These are phyloP conservation scores for Nannobrachium achirus DNA, from an alignment of 2,113 vertebrate species.

Conservation along the genomic window DNA sequence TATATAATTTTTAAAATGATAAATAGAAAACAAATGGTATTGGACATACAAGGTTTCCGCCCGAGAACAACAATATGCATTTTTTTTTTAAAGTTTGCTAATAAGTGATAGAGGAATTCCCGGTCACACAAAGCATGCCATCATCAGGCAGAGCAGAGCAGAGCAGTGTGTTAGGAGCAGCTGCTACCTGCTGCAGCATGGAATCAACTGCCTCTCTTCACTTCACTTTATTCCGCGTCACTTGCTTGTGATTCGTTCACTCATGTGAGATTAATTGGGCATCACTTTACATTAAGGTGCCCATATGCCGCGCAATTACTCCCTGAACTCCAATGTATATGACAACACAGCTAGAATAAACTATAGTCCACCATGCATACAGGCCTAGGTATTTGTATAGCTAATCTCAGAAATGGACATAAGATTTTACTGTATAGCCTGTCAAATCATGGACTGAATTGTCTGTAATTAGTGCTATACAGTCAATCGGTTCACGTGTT, in stretches of 20 bases:
- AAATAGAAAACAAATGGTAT: too few relatives aligned
- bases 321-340: conserved; percentile 67
- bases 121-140: conserved; percentile 58
- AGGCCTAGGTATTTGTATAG: too few relatives aligned
- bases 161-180: too few relatives aligned
- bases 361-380: too few relatives aligned
- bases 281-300: conserved; percentile 73
- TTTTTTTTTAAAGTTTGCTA: too few relatives aligned
- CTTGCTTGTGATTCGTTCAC: conserved; percentile 70
- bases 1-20: too few relatives aligned
- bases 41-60: background rate
- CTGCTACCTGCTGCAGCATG: conserved; percentile 66
- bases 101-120: conserved; percentile 45
- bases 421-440: too few relatives aligned
- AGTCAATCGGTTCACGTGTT: too few relatives aligned
- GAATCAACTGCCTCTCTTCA: conserved; percentile 70
- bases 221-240: conserved; percentile 73
- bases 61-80: background rate
- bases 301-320: conserved; percentile 75
- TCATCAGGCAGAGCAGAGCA: conserved; percentile 41
- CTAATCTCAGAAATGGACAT: too few relatives aligned
- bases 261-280: conserved; percentile 71
- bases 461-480: too few relatives aligned
- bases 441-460: too few relatives aligned
- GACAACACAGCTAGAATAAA: conserved; percentile 39